Base-by-base conservation (phyloP, 1,140 invertebrate species). In the Atta colombica region DNA sequence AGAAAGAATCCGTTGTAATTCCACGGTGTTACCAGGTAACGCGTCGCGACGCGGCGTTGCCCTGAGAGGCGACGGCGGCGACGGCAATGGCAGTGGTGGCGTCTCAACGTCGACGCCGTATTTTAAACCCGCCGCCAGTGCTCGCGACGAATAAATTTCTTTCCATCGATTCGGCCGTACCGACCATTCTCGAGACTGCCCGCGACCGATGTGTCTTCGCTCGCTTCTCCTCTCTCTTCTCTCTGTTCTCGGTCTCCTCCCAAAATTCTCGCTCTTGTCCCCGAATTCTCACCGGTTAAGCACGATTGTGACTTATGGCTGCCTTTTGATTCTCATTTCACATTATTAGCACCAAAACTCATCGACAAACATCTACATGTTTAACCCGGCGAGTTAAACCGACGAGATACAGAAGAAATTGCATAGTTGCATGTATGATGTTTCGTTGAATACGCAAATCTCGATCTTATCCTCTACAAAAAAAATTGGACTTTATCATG, bases 1-100 rank as follows among this genome's bases (percentile, higher is more conserved):
- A 75, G 61, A 74, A 90, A 86, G 87, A 88, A 90, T 86, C 72
- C 77, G 55, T 60, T 81, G 85, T 90, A 84, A 88, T 91, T 90
- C 86, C 81, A 86, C 65, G 51, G 77, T 55, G 89, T 77, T 90
- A 84, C 88, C 88, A 90, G 85, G 88, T 89, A 85, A 53, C 77
- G n/a, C 28, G 77, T n/a, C 55, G 45, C 45, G 61, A 12, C 60
- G 60, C 77, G 21, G 21, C n/a, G 77, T 61, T 86, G 66, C 53
- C 39, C 72, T 55, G 14, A 10, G 31, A 10, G 28, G 14, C 28
- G 21, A 7, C 69, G 25, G 3, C 16, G 31, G 2, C 72, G 18
- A 2, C 12, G 60, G 8, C n/a, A 60, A 18, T 51, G n/a, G 18
- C 28, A 39, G 14, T 55, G 45, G 39, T 25, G 68, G 35, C 86